phyloP scores from a whole-genome alignment of 1,140 invertebrate species.

The Eubasilissa regina region DNA sequence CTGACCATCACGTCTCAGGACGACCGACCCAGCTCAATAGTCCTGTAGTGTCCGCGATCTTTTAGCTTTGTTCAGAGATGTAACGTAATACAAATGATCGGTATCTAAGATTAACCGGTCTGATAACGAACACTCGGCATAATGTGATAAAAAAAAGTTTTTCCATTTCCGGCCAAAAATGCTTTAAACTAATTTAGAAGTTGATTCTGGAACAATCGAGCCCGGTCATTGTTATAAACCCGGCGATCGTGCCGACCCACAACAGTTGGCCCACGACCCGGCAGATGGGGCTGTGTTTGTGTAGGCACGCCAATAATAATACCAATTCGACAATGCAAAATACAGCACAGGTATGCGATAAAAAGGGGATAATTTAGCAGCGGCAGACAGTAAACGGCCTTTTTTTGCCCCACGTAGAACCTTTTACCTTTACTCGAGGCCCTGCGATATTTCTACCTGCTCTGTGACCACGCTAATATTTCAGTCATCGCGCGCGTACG shows the following conservation, averaged over 20 bases:
- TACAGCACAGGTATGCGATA: conserved; percentile 36
- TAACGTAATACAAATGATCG: no score
- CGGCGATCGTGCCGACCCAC: conserved; percentile 7
- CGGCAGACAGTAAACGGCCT: conserved; percentile 44
- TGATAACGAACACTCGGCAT: no score
- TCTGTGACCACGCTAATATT: conserved; percentile 46
- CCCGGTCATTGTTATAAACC: background rate
- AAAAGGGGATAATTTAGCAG: conserved; percentile 40
- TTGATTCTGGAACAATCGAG: conserved; percentile 31
- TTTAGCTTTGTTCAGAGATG: no score
- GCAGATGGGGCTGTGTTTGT: conserved; percentile 29
- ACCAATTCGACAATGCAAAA: conserved; percentile 29
- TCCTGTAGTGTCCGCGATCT: no score
- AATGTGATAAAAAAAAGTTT: no score
- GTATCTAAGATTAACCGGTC: no score
- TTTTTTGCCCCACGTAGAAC: conserved; percentile 49
- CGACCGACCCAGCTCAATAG: no score
- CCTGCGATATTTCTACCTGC: conserved; percentile 45
- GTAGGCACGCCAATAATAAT: conserved; percentile 31
- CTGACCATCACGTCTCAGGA: no score
- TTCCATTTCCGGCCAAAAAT: no score
- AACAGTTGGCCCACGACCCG: conserved; percentile 22
- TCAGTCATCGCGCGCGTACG: conserved; percentile 11
- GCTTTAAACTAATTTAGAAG: conserved; percentile 12
- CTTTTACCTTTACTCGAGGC: conserved; percentile 35